Base-by-base conservation (phyloP, 2,797 vertebrate genomes). In the Aldrovandia affinis region DNA sequence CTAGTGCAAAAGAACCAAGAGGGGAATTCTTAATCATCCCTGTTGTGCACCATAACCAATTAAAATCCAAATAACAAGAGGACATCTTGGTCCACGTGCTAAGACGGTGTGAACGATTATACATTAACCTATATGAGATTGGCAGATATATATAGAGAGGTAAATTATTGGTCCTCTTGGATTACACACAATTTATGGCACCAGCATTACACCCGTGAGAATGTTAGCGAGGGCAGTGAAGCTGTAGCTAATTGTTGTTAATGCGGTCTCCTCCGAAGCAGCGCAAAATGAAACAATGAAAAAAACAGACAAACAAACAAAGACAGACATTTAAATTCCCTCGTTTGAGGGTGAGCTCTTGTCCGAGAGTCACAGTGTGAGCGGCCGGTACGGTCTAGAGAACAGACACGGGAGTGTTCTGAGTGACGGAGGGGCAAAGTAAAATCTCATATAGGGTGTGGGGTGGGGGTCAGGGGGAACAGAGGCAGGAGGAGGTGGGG, bases 181-280 rank as follows among this genome's bases (percentile, higher is more conserved):
- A 75, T 42, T 75, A 36, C 20, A 28, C 73, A 73, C 42, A 77
- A 77, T 77, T 77, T 44, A 47, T 77, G 25, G 73, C 73, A 44
- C n/a, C 73, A 77, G 42, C 22, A 47, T 77, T 44, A 47, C 39
- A 77, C 25, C 73, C 33, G 39, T 20, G 68, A 70, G 18, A n/a
- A 25, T 30, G 68, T 25, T 55, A n/a, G 36, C 50, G 73, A 59
- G 85, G 84, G 78, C 87, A 83, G n/a, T 30, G 81, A 75, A 18
- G 84, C 86, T 85, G 90, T 88, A 91, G 90, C 91, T 20, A 78
- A 86, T n/a, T 88, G 85, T 78, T 86, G 30, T 44, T 78, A 84
- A 75, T 86, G 86, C 90, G 86, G 7, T 85, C 86, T 86, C 83
- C 83, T 87, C 83, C 52, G 82, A 81, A 50, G 81, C 84, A 39